Evolutionary conservation across 2,888 invertebrate species (phyloP).

Genomic region (Melinaea marsaeus): DNA sequence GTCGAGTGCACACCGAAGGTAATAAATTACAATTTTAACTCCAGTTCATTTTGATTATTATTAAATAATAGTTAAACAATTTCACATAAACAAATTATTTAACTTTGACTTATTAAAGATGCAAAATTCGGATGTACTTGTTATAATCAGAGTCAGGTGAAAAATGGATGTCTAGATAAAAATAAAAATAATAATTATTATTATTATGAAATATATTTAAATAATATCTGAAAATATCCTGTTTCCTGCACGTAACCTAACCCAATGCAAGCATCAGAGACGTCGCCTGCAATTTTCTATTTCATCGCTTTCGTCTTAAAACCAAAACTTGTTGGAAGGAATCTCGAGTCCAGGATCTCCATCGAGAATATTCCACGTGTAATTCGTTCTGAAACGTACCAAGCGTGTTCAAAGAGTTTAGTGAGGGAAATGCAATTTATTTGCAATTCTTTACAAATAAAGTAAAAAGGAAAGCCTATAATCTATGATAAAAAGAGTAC

Average conservation of each 20-base stretch:
- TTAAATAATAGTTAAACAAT: no score
- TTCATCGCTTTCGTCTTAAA: slow-evolving; percentile 35
- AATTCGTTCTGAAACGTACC: slow-evolving; percentile 27
- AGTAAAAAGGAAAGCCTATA: neutral
- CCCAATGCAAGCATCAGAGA: slow-evolving; percentile 27
- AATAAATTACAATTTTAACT: slow-evolving; percentile 7
- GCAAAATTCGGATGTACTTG: no score
- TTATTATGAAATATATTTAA: neutral
- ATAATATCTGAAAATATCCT: neutral
- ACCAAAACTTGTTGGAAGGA: slow-evolving; percentile 29
- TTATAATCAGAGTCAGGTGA: no score
- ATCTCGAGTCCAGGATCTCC: slow-evolving; percentile 21
- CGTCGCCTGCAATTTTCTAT: slow-evolving; percentile 45
- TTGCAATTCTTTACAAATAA: slow-evolving; percentile 8
- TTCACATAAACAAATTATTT: no score
- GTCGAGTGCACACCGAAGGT: slow-evolving; percentile 18
- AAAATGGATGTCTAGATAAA: no score
- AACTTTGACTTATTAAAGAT: no score
- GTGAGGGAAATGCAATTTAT: slow-evolving; percentile 15
- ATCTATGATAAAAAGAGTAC: neutral
- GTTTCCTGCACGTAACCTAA: slow-evolving; percentile 13
- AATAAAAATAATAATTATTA: no score
- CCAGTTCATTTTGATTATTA: no score
- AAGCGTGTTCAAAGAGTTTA: slow-evolving; percentile 14
- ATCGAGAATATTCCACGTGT: slow-evolving; percentile 23